Conservation (phyloP, 2,113 vertebrate genomes). For the Alaudala cheleensis region DNA sequence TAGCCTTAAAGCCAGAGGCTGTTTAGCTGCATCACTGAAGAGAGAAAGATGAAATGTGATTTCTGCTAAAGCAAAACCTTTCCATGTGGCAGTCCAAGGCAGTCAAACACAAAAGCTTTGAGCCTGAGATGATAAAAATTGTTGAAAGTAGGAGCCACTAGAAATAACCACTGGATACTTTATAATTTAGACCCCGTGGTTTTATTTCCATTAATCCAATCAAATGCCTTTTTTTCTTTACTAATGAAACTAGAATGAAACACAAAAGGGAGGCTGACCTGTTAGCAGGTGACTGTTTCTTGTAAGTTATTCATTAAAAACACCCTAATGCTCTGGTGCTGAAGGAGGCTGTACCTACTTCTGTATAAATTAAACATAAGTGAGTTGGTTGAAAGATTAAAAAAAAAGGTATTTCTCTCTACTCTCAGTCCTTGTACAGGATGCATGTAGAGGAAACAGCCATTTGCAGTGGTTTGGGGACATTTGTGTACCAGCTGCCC, state of each 20-base stretch:
- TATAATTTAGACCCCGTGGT: slow-evolving; percentile 42
- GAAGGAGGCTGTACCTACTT: slow-evolving; percentile 14
- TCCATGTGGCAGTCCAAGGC: not conserved
- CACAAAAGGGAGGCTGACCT: slow-evolving; percentile 64
- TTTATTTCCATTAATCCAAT: slow-evolving; percentile 65
- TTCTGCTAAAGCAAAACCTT: slow-evolving; percentile 12
- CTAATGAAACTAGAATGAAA: slow-evolving; percentile 63
- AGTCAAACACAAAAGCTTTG: not conserved
- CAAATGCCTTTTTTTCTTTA: slow-evolving; percentile 46
- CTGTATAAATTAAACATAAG: slow-evolving; percentile 45
- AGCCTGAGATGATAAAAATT: slow-evolving; percentile 18
- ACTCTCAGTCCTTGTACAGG: not conserved
- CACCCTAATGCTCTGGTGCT: slow-evolving; percentile 6
- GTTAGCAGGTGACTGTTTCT: slow-evolving; percentile 60
- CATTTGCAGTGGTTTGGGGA: not conserved
- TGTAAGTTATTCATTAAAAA: slow-evolving; percentile 71
- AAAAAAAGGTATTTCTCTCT: not conserved
- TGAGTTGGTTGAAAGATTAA: not conserved
- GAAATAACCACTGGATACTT: slow-evolving; percentile 42
- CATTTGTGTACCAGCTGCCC: not conserved
- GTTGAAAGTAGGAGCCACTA: slow-evolving; percentile 9
- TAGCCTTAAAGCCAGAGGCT: slow-evolving; percentile 28
- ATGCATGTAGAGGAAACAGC: not conserved
- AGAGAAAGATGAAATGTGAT: slow-evolving; percentile 36
- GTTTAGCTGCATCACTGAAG: not conserved